Evolutionary conservation across 2,797 vertebrate genomes (phyloP).

Genomic region (Parotocinclus haroldoi): DNA sequence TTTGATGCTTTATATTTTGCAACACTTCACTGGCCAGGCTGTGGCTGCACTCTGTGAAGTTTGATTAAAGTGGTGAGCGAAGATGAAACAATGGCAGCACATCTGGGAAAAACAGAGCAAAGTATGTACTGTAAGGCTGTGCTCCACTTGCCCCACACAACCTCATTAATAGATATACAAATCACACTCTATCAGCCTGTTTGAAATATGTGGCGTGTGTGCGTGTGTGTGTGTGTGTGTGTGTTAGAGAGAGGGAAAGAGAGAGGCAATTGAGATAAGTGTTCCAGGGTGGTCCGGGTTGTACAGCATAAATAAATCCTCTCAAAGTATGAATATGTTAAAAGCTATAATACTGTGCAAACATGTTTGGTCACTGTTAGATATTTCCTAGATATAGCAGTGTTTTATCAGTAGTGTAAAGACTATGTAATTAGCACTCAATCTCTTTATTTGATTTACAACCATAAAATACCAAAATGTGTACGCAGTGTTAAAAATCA

Average conservation of each 20-base stretch:
- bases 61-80: constrained; percentile 47
- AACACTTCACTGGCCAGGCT: constrained; percentile 63
- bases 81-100: constrained; percentile 42
- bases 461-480: no score
- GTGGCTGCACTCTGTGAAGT: constrained; percentile 34
- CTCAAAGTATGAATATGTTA: constrained; percentile 3
- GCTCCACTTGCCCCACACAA: constrained; percentile 21
- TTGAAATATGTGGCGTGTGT: constrained; percentile 14
- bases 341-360: not conserved
- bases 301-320: constrained; percentile 9
- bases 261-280: constrained; percentile 12
- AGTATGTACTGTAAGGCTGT: constrained; percentile 13
- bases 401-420: no score
- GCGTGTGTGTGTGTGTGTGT: constrained; percentile 1
- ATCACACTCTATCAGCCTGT: constrained; percentile 27
- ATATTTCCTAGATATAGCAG: no score
- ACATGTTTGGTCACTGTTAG: no score
- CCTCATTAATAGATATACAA: constrained; percentile 38
- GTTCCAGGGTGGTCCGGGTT: constrained; percentile 17
- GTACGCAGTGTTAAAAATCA: no score
- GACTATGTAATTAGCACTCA: no score
- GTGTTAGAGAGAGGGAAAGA: not conserved
- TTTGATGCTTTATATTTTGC: constrained; percentile 65
- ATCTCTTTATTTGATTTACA: no score
- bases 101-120: constrained; percentile 20